phyloP scores from a whole-genome alignment of 2,113 vertebrate genomes.

The Pachycephala philippinensis region DNA sequence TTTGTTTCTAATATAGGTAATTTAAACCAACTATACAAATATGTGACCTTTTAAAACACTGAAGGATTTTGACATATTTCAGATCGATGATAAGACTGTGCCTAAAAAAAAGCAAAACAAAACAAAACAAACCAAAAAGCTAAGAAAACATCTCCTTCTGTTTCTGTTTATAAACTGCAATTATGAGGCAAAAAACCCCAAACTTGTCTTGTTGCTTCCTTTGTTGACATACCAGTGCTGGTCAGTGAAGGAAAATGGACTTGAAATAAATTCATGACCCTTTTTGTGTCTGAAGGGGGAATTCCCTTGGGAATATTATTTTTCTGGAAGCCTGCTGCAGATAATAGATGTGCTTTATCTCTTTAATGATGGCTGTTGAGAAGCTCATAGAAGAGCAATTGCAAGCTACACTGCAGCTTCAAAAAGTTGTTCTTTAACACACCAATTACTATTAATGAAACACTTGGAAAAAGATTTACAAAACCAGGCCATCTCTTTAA shows the following conservation, averaged over 20 bases:
- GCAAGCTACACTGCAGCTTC: not conserved
- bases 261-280: not conserved
- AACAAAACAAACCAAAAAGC: not conserved
- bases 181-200: not conserved
- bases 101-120: not conserved
- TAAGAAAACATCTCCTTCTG: not conserved
- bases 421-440: slow-evolving; percentile 60
- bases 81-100: slow-evolving; percentile 13
- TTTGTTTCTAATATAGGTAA: slow-evolving; percentile 25
- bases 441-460: slow-evolving; percentile 28
- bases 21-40: slow-evolving; percentile 19
- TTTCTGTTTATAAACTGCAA: slow-evolving; percentile 9
- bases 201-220: not conserved
- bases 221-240: not conserved
- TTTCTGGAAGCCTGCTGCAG: not conserved
- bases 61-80: not conserved
- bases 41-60: not conserved
- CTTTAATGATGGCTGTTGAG: not conserved
- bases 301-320: not conserved
- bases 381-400: not conserved
- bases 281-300: not conserved
- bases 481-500: slow-evolving; percentile 34
- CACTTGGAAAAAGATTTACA: slow-evolving; percentile 60
- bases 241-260: not conserved
- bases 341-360: not conserved